Conservation (phyloP, 2,113 vertebrate species). For the Macroglossus sobrinus region DNA sequence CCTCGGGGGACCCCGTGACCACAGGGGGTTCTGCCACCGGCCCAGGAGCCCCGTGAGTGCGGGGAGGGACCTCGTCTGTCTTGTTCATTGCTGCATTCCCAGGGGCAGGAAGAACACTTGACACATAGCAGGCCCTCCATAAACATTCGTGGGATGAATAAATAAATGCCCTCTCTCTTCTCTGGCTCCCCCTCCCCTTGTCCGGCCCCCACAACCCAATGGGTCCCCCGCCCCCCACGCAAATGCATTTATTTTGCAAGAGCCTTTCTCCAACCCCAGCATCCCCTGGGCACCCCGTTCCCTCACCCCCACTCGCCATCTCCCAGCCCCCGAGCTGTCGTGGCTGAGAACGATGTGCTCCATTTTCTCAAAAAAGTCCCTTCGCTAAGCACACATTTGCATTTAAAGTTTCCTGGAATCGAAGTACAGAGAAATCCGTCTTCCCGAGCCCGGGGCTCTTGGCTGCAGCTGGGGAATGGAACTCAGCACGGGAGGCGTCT, state of each 20-base stretch:
- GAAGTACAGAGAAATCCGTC: not conserved
- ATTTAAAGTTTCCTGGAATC: constrained; percentile 43
- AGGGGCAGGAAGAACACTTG: not conserved
- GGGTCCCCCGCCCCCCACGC: not conserved
- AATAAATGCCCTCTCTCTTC: not conserved
- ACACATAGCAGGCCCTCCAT: not conserved
- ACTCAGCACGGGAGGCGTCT: not conserved
- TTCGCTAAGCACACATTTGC: constrained; percentile 9
- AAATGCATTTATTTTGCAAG: not conserved
- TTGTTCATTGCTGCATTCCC: not conserved
- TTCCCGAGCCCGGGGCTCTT: not conserved
- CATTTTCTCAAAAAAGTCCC: constrained; percentile 32
- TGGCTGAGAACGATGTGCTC: not conserved
- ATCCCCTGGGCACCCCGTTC: rapidly evolving
- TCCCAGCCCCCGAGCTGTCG: not conserved
- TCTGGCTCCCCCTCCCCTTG: not conserved
- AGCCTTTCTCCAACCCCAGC: not conserved
- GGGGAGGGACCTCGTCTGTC: not conserved
- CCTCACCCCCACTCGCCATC: not conserved
- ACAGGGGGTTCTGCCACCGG: not conserved
- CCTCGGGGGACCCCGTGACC: not conserved
- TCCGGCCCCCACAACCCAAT: not conserved
- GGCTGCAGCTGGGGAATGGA: constrained; percentile 7
- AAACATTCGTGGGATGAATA: not conserved
- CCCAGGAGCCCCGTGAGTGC: not conserved